Base-by-base conservation (phyloP, 2,113 vertebrate genomes). In the Aramus guarauna region DNA sequence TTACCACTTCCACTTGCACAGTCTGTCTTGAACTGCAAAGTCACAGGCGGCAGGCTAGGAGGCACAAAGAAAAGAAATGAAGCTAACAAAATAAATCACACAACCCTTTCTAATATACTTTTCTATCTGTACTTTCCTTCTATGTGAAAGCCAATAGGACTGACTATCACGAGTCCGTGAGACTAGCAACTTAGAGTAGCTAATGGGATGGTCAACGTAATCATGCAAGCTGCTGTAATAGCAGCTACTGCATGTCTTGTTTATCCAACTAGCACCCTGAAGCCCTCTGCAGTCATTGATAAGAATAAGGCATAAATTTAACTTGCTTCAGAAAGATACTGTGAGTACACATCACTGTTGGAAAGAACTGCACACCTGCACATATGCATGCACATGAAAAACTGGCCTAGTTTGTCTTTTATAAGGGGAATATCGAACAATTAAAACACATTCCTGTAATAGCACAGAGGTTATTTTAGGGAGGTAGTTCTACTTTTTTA, bases 301-400 rank as follows among this genome's bases (percentile, higher is more conserved):
- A 73, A 55, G 21, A 60, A 8, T 16, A 27, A 84, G 12, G 24
- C 12, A 41, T 41, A 41, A 41, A 41, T 34, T 53, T 16, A 15
- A 36, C 43, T 84, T 64, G 15, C 20, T 85, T 89, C 41, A 29
- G 19, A 55, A 50, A 63, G 24, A 24, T 30, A 7, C 19, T 30
- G 29, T 30, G 39, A 14, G 29, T 15, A 45, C 19, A 64, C 19
- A 23, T 24, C 8, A 15, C 19, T 48, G 7, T 32, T 37, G 34
- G 41, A 71, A 43, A 84, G 41, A 37, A 7, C 48, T 78, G 55
- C 18, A 21, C 2, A 4, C 32, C 26, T 45, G 41, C 27, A 43
- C 39, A 20, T 13, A 34, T 5, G 11, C 16, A 69, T 1, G 0
- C 12, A 59, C 6, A 8, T 2, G 4, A 37, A 71, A 79, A 71